Conservation (phyloP, 2,888 invertebrate genomes). For the Pristionchus japonicus region DNA sequence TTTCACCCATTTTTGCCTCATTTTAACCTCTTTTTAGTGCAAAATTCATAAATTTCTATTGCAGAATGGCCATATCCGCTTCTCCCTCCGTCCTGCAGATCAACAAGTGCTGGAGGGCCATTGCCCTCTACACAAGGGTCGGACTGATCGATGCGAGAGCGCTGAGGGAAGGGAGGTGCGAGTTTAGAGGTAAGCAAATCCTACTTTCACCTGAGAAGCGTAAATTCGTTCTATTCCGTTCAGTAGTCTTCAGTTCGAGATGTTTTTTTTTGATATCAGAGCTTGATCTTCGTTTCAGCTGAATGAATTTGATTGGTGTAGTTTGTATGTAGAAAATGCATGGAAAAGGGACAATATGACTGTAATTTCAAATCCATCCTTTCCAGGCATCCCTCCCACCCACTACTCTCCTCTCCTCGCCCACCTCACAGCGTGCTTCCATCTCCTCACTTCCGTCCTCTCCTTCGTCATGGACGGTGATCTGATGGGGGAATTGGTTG, state of each 20-base stretch:
- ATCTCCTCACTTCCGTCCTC: neutral
- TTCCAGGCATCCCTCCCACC: neutral
- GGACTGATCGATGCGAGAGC: neutral
- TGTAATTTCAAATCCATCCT: neutral
- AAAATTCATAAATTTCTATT: too few relatives aligned
- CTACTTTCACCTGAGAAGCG: too few relatives aligned
- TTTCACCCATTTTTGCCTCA: too few relatives aligned
- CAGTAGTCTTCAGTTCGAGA: too few relatives aligned
- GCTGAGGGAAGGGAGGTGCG: neutral
- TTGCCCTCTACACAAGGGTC: neutral
- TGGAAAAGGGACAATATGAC: too few relatives aligned
- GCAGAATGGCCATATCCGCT: neutral
- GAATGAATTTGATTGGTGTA: too few relatives aligned
- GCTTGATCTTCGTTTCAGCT: too few relatives aligned
- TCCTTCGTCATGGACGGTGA: neutral
- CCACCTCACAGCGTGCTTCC: neutral
- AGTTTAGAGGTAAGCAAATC: neutral
- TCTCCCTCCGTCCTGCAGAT: neutral
- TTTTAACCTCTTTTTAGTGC: too few relatives aligned
- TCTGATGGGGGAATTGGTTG: neutral
- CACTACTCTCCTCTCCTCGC: neutral
- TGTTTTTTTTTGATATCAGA: neutral
- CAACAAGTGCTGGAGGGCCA: neutral
- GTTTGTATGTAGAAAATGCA: too few relatives aligned
- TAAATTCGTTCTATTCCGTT: too few relatives aligned